Base-by-base conservation (phyloP, 2,113 vertebrate species). In the Formicarius rufipectus region DNA sequence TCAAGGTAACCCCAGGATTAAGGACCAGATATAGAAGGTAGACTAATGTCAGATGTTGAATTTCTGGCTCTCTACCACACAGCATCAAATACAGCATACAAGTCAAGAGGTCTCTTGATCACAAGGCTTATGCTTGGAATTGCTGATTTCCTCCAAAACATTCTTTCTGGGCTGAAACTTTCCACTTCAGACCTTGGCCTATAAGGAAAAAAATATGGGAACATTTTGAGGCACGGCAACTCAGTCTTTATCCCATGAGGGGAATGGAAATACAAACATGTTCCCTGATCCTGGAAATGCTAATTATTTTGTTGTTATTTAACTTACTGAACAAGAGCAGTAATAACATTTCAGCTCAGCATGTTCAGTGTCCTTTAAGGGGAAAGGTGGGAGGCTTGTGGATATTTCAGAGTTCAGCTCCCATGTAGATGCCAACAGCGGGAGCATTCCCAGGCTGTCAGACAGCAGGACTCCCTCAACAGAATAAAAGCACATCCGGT, bases 311-410 rank as follows among this genome's bases (percentile, higher is more conserved):
- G 55, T 84, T 95, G 71, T 87, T 95, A 79, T 81, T 93, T 78
- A 68, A 92, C 47, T 90, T 78, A 59, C 83, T 84, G 90, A 60
- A 55, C 56, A 39, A 86, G 62, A 80, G 87, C 84, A 96, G 60
- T 31, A 93, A 75, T 68, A 94, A 93, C 82, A 69, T 83, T 90
- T 90, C 22, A 69, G 74, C 89, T 94, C 96, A 87, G 90, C 89
- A 55, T 50, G 82, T 85, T 88, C 53, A 7, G 64, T 42, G 83
- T 76, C 88, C 89, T 94, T 93, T 79, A 56, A 84, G 90, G 86
- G 77, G 80, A 90, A 94, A 96, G 86, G 93, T 94, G 88, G 95
- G 95, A 95, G 86, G 83, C n/a, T 91, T 90, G 73, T 39, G 94
- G 86, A 78, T 82, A 71, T 93, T 96, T 96, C 88, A 69, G 87